Evolutionary conservation across 2,113 vertebrate species (phyloP).

Genomic region (Silurus glanis): DNA sequence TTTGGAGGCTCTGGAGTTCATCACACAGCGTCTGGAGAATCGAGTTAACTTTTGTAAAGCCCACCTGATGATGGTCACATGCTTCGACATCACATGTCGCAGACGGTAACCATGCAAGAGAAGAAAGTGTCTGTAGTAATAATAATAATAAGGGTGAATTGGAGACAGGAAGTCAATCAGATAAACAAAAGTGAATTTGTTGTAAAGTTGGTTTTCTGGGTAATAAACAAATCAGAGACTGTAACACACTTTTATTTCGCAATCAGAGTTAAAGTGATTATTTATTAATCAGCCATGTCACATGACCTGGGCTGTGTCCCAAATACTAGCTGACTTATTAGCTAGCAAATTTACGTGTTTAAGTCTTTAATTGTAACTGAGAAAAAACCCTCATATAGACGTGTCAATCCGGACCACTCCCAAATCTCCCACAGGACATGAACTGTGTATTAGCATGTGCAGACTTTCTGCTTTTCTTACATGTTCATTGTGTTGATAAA

Average conservation of each 20-base stretch:
- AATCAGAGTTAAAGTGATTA: neutral
- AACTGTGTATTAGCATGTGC: neutral
- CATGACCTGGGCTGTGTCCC: neutral
- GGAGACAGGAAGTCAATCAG: neutral
- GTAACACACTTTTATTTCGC: neutral
- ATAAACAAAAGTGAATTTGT: constrained; percentile 39
- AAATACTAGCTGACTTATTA: neutral
- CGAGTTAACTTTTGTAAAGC: constrained; percentile 98
- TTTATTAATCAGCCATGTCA: neutral
- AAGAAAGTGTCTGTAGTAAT: neutral
- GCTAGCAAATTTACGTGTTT: neutral
- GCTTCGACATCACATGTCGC: constrained; percentile 92
- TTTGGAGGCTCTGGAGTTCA: constrained; percentile 89
- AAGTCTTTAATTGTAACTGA: neutral
- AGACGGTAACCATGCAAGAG: constrained; percentile 74
- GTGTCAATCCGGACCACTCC: neutral
- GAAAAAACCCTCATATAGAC: neutral
- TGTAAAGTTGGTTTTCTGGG: constrained; percentile 37
- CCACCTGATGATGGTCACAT: constrained; percentile 99
- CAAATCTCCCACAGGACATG: neutral
- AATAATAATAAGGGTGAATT: constrained; percentile 7
- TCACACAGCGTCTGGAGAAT: constrained; percentile 91
- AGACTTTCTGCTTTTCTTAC: neutral
- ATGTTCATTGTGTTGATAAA: neutral
- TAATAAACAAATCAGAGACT: constrained; percentile 48